phyloP scores from a whole-genome alignment of 2,888 invertebrate species.

The Dynastes grantii region DNA sequence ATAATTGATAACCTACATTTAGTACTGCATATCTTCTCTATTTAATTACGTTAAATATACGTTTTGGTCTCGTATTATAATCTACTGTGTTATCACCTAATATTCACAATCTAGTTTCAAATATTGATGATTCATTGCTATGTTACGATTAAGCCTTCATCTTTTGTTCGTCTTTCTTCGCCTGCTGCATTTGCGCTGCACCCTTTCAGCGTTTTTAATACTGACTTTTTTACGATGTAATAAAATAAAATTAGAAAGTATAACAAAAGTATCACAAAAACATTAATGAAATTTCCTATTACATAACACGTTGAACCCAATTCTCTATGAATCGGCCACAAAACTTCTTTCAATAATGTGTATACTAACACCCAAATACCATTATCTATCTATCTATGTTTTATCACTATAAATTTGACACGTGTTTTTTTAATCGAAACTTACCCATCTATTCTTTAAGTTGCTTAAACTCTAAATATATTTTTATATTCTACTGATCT shows the following conservation, averaged over 20 bases:
- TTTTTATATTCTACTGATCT: no score
- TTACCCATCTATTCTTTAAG: no score
- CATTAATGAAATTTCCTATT: not conserved
- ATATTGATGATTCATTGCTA: conserved; percentile 47
- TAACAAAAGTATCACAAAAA: not conserved
- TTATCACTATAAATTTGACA: no score
- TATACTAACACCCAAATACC: no score
- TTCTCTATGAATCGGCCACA: no score
- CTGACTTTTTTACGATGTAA: not conserved
- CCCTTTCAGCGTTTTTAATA: not conserved
- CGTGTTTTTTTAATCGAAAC: no score
- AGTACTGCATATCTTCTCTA: conserved; percentile 22
- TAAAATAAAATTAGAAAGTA: not conserved
- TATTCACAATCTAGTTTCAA: conserved; percentile 53
- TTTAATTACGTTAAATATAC: conserved; percentile 40
- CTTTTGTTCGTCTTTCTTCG: not conserved
- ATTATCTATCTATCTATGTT: no score
- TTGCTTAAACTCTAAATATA: no score
- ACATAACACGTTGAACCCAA: no score
- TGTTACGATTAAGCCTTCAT: conserved; percentile 15
- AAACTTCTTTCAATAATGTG: no score
- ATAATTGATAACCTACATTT: conserved; percentile 20
- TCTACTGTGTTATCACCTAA: conserved; percentile 44
- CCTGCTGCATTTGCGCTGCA: not conserved
- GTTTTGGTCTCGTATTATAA: conserved; percentile 52